Conservation (phyloP, 2,797 vertebrate genomes). For the Takifugu rubripes region DNA sequence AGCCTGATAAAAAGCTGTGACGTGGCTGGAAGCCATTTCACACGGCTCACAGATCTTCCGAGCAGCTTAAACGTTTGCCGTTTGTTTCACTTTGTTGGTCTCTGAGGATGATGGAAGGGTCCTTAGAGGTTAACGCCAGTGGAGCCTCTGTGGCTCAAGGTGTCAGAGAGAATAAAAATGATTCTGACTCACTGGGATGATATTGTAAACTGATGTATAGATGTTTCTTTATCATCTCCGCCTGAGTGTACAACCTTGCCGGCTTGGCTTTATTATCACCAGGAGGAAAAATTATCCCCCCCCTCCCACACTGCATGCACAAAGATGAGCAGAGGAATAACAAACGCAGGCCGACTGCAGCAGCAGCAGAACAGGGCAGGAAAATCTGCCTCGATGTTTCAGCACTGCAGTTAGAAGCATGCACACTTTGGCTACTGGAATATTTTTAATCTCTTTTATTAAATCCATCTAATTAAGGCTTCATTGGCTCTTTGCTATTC, state of each 20-base stretch:
- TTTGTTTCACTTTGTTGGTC: constrained; percentile 56
- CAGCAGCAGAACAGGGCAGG: background rate
- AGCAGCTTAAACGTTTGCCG: constrained; percentile 24
- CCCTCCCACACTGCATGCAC: background rate
- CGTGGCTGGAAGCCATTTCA: constrained; percentile 48
- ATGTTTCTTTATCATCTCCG: constrained; percentile 22
- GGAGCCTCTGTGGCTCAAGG: constrained; percentile 11
- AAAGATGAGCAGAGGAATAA: constrained; percentile 26
- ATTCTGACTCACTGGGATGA: constrained; percentile 22
- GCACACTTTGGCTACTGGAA: too few species aligned
- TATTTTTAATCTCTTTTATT: too few species aligned
- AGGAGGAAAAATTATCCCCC: constrained; percentile 16
- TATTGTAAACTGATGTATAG: constrained; percentile 40
- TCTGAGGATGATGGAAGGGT: constrained; percentile 43
- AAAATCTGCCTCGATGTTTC: too few species aligned
- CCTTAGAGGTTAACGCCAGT: constrained; percentile 36
- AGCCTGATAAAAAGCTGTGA: constrained; percentile 48
- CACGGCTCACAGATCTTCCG: constrained; percentile 39
- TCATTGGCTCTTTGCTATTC: too few species aligned
- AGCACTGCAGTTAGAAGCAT: too few species aligned
- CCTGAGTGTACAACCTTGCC: constrained; percentile 22
- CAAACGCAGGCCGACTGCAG: constrained; percentile 2
- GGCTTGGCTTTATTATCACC: constrained; percentile 30
- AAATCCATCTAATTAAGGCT: too few species aligned
- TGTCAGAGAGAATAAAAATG: constrained; percentile 43